A percentile compares a stretch with the other conserved stretches of the same genome.
Conservation (phyloP, 37 sponge, comb jelly and placozoan species). For the Mnemiopsis leidyi region DNA sequence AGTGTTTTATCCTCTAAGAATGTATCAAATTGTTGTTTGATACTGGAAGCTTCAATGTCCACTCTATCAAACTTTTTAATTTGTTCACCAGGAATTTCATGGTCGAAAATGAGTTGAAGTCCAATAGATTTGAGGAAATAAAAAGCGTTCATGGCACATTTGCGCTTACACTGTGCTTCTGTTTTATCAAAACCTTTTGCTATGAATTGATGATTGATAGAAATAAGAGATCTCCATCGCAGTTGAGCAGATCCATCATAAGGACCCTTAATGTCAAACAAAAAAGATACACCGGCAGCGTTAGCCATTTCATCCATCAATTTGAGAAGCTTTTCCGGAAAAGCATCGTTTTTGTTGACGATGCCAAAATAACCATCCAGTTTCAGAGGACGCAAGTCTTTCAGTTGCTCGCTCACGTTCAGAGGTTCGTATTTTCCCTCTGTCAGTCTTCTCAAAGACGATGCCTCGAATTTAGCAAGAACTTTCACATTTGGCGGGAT, state of each 20-base stretch:
- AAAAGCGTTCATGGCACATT: constrained; percentile 9
- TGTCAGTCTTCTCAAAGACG: not conserved
- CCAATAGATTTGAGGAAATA: not conserved
- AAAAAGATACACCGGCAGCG: not conserved
- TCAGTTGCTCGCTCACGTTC: not conserved
- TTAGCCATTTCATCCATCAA: not conserved
- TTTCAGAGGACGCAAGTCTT: not conserved
- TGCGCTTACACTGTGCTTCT: not conserved
- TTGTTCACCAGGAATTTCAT: not conserved
- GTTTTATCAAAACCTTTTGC: not conserved
- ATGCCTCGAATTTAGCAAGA: no score
- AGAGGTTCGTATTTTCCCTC: not conserved
- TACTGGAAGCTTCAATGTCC: not conserved
- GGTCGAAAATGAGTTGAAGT: not conserved
- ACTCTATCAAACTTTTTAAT: not conserved
- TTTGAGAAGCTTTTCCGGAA: not conserved
- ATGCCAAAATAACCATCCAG: not conserved
- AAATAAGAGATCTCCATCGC: not conserved
- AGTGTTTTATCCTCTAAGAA: not conserved
- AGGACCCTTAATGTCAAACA: not conserved
- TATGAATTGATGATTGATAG: not conserved
- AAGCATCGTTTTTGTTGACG: not conserved
- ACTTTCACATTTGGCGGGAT: no score
- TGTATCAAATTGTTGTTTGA: not conserved
- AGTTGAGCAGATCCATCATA: no score